These are phyloP conservation scores for Sphaerophoria taeniata DNA, from an alignment of 2,888 invertebrate species.

Conservation along the genomic window DNA sequence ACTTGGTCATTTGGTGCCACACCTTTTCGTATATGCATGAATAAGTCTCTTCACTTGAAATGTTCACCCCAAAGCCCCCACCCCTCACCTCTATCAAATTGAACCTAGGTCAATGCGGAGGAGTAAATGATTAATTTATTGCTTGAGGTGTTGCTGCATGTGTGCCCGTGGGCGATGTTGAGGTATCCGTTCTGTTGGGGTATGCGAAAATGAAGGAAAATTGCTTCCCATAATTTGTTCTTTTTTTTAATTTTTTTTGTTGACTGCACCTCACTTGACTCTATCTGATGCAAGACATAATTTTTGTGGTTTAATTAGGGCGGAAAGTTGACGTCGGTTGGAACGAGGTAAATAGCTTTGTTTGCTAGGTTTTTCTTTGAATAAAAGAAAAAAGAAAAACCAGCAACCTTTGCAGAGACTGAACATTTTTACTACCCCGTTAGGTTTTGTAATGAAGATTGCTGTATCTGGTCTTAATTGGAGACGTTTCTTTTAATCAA, in stretches of 20 bases:
- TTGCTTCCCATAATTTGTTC: conserved; percentile 42
- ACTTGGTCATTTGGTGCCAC: conserved; percentile 36
- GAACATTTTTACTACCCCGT: neutral
- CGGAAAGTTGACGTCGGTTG: conserved; percentile 50
- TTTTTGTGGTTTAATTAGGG: conserved; percentile 66
- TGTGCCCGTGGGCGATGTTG: conserved; percentile 61
- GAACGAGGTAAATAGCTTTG: conserved; percentile 8
- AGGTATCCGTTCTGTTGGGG: conserved; percentile 48
- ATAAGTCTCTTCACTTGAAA: neutral
- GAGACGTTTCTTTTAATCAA: neutral
- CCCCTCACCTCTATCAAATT: neutral
- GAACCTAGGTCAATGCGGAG: conserved; percentile 37
- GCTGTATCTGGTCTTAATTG: neutral
- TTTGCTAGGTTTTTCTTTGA: neutral
- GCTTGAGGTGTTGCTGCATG: conserved; percentile 68
- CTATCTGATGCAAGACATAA: conserved; percentile 59
- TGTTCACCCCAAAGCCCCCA: neutral
- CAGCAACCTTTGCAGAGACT: neutral
- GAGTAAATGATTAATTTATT: conserved; percentile 68
- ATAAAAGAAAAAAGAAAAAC: neutral
- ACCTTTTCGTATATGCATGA: conserved; percentile 21
- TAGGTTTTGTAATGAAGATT: neutral
- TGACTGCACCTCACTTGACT: conserved; percentile 20
- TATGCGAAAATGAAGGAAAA: conserved; percentile 12
- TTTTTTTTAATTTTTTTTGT: conserved; percentile 11